These are phyloP conservation scores for Ashinkailepas kermadecensis DNA, from an alignment of 2,888 invertebrate genomes.

Conservation along the genomic window DNA sequence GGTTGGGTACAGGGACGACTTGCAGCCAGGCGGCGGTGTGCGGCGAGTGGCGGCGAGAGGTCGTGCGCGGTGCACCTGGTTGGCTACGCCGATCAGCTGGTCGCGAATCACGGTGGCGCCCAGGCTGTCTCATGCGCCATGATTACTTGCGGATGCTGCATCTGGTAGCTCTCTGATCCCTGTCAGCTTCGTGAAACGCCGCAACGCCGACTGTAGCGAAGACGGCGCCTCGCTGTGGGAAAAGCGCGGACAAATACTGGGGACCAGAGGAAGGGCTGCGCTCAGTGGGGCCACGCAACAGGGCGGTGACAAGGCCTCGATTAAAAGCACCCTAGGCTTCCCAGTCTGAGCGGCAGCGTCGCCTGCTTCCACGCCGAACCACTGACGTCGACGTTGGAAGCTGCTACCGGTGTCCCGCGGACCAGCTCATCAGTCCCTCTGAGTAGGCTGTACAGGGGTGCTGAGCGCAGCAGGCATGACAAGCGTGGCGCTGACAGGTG, in stretches of 20 bases:
- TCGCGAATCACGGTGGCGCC: background rate
- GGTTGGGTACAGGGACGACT: background rate
- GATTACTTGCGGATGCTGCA: background rate
- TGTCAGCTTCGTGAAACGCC: background rate
- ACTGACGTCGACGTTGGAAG: too few species aligned
- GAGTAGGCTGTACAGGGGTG: too few species aligned
- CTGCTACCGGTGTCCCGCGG: too few species aligned
- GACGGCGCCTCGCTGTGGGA: background rate
- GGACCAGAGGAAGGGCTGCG: background rate
- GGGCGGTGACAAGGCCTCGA: background rate
- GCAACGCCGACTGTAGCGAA: background rate
- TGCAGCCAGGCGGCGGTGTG: background rate
- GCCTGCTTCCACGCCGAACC: background rate
- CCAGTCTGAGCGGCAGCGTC: background rate
- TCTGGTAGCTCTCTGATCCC: background rate
- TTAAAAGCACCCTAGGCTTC: background rate
- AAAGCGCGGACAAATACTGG: background rate
- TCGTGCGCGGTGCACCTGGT: background rate
- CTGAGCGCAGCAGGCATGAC: too few species aligned
- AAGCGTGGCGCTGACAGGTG: too few species aligned
- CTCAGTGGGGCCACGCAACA: background rate
- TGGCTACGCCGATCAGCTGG: too few species aligned
- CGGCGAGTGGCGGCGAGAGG: background rate
- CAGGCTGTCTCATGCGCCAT: background rate
- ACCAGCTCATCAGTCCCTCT: too few species aligned